Evolutionary conservation across 1,140 invertebrate species (phyloP).

Genomic region (Caerostris darwini): DNA sequence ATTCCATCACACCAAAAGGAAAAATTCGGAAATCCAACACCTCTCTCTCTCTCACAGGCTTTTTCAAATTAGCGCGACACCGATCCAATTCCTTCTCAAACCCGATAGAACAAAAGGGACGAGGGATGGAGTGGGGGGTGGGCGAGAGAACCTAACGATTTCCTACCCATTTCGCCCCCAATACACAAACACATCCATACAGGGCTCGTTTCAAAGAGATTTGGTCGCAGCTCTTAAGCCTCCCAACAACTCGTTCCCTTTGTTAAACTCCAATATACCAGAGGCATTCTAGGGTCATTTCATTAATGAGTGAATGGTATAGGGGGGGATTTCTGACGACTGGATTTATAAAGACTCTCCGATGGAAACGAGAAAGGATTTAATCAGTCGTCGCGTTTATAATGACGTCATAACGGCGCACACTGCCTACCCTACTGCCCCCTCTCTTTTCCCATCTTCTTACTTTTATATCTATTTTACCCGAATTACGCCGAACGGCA

Average conservation of each 20-base stretch:
- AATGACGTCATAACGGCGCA: slow-evolving; percentile 74
- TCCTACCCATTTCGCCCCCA: neutral
- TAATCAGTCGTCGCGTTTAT: slow-evolving; percentile 77
- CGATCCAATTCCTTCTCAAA: neutral
- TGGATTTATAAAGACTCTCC: slow-evolving; percentile 67
- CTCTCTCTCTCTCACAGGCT: neutral
- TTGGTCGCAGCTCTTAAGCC: neutral
- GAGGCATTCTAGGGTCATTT: slow-evolving; percentile 69
- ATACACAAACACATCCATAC: slow-evolving; percentile 10
- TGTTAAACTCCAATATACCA: slow-evolving; percentile 68
- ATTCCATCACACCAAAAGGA: no score
- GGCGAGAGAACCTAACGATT: neutral
- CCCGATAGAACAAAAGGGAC: neutral
- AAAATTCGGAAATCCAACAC: neutral
- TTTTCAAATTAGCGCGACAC: neutral
- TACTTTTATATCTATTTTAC: slow-evolving; percentile 73
- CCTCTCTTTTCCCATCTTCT: neutral
- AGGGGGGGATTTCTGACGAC: slow-evolving; percentile 57
- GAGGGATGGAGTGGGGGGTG: neutral
- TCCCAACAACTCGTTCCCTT: slow-evolving; percentile 48
- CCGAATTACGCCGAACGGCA: slow-evolving; percentile 44
- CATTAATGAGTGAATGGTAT: slow-evolving; percentile 72
- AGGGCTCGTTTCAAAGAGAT: neutral
- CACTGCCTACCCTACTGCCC: neutral
- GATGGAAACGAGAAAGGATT: slow-evolving; percentile 41